A percentile compares a stretch with the other conserved stretches of the same genome.
Conservation (phyloP, 2,888 invertebrate species). For the Drosophila macrospina region DNA sequence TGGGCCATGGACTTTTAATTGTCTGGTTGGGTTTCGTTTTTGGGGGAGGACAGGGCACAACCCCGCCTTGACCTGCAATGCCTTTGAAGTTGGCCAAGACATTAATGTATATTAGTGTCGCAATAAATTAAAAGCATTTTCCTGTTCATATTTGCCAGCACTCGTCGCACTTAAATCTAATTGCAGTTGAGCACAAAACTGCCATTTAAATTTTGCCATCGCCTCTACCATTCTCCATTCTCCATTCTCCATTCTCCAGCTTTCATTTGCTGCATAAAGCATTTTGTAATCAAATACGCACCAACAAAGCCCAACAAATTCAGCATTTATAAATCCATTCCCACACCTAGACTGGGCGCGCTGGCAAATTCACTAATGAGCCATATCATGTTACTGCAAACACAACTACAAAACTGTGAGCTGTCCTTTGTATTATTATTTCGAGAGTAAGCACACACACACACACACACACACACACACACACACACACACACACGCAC, state of each 20-base stretch:
- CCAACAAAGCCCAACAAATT: slow-evolving; percentile 25
- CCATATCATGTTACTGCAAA: slow-evolving; percentile 62
- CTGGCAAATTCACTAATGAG: slow-evolving; percentile 67
- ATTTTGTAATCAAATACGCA: slow-evolving; percentile 67
- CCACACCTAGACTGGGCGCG: slow-evolving; percentile 4
- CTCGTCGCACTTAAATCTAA: slow-evolving; percentile 73
- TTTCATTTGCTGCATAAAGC: slow-evolving; percentile 40
- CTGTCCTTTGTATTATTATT: slow-evolving; percentile 34
- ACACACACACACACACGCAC: not conserved
- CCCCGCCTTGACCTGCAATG: slow-evolving; percentile 41
- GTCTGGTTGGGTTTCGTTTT: slow-evolving; percentile 52
- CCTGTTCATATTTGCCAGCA: slow-evolving; percentile 75
- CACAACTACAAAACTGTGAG: slow-evolving; percentile 46
- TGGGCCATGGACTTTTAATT: slow-evolving; percentile 79
- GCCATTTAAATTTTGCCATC: slow-evolving; percentile 51
- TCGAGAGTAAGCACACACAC: slow-evolving; percentile 1
- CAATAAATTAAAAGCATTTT: slow-evolving; percentile 81
- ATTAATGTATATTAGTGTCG: slow-evolving; percentile 81
- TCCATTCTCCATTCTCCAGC: too few species aligned
- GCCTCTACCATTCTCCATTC: not conserved
- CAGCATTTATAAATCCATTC: slow-evolving; percentile 18
- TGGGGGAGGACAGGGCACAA: slow-evolving; percentile 25
- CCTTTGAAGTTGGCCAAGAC: slow-evolving; percentile 72
- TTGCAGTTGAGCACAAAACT: slow-evolving; percentile 63
- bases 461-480: slow-evolving; percentile 20